Evolutionary conservation across 1,140 invertebrate genomes (phyloP), one percentile per base, ranked within the genome.

Genomic region (Lasioglossum baleicum): DNA sequence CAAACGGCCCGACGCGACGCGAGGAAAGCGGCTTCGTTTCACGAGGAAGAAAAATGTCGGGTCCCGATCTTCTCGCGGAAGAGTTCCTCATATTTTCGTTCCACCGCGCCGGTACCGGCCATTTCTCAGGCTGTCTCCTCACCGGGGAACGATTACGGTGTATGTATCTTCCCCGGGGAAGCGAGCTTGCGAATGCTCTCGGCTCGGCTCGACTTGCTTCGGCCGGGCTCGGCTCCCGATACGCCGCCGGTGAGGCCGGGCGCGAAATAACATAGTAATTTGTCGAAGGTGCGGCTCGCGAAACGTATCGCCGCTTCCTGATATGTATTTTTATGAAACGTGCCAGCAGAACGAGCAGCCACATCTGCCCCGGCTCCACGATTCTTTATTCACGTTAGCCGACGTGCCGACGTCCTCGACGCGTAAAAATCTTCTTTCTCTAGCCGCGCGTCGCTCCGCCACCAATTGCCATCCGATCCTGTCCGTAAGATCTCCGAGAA

Each of bases 241-340:
- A n/a, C n/a, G n/a, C n/a, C n/a, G n/a, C 7, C 44, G 8, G 44
- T 2, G 51, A 15, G 51, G 15, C 13, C 1, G 15, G 51, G 64
- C 17, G n/a, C 51, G 75, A 86, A 76, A 83, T 86, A 83, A 80
- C 72, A 85, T 72, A 58, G 48, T 80, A 82, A 86, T 86, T 85
- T 85, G 83, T 86, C 73, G 83, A 75, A 64, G 13, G 44, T 63
- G 35, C 64, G 31, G 63, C 58, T 42, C 31, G 69, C 60, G 60
- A 44, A 66, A 73, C 53, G 66, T 64, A 81, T 31, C 61, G 56
- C n/a, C 51, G 42, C 42, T 7, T 42, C 53, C 60, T 64, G 22
- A 65, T 68, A 72, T 15, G 74, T 79, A 67, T 35, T 60, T 81
- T 69, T 73, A 63, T 71, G 77, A 42, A 26, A 72, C n/a, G 20